Evolutionary conservation across 2,113 vertebrate genomes (phyloP).

Genomic region (Dasyornis broadbenti): DNA sequence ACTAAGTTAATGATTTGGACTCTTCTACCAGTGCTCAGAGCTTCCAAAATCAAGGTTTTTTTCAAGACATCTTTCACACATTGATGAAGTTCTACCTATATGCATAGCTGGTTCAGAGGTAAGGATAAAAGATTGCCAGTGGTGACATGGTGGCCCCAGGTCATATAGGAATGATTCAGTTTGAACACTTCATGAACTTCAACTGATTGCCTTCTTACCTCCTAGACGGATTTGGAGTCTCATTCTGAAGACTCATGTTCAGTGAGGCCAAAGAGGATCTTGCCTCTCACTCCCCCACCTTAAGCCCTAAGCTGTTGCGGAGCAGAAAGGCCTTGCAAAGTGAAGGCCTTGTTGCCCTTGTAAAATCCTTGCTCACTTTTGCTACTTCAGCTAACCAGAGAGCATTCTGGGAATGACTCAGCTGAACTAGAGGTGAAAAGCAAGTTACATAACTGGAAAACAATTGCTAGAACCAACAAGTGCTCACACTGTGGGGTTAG

Average conservation of each 20-base stretch:
- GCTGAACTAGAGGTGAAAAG: too few species aligned
- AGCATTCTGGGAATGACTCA: too few species aligned
- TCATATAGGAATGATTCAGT: not conserved
- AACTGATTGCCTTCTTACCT: not conserved
- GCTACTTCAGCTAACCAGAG: too few species aligned
- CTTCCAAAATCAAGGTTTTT: not conserved
- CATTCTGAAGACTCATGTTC: not conserved
- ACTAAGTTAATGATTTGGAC: not conserved
- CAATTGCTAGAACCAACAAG: too few species aligned
- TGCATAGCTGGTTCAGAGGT: not conserved
- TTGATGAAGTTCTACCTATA: not conserved
- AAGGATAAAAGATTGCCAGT: not conserved
- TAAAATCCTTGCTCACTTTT: too few species aligned
- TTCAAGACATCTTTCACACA: not conserved
- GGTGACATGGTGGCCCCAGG: not conserved
- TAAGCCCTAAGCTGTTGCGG: not conserved
- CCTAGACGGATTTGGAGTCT: not conserved
- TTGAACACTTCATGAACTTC: not conserved
- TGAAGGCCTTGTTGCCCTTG: too few species aligned
- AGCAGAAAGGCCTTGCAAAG: too few species aligned
- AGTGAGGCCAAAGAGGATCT: not conserved
- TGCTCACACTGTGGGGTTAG: too few species aligned
- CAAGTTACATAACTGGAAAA: too few species aligned
- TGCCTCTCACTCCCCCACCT: not conserved
- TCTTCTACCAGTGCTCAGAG: not conserved